These are phyloP conservation scores for Sylvilagus floridanus DNA, from an alignment of 2,797 vertebrate species.

Conservation along the genomic window DNA sequence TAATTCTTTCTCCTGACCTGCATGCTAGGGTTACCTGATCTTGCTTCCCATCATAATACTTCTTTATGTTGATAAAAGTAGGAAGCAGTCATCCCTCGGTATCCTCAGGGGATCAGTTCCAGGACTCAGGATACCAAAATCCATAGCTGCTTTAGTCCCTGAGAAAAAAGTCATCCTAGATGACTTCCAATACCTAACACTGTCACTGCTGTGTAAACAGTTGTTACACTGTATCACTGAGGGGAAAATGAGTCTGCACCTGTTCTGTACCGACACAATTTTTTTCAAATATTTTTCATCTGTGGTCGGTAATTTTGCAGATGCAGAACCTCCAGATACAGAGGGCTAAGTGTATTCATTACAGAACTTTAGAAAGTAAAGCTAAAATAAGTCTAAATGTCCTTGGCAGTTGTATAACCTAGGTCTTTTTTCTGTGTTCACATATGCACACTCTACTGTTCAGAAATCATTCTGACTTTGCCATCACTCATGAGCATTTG, in stretches of 20 bases:
- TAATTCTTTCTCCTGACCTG: not conserved
- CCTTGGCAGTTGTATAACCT: not conserved
- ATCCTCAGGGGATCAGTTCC: not conserved
- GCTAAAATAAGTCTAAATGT: not conserved
- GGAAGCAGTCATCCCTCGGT: not conserved
- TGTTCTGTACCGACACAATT: not conserved
- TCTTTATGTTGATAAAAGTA: constrained; percentile 37
- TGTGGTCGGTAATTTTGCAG: not conserved
- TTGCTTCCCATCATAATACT: not conserved
- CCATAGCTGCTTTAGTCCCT: not conserved
- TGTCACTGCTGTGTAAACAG: not conserved
- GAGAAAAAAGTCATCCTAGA: not conserved
- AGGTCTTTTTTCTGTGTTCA: not conserved
- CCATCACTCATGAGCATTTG: constrained; percentile 20
- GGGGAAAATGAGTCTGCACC: not conserved
- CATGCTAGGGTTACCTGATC: not conserved
- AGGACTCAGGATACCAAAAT: not conserved
- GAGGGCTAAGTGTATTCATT: not conserved
- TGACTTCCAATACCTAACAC: not conserved
- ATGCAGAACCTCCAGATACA: not conserved
- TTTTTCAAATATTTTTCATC: not conserved
- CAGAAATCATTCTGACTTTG: not conserved
- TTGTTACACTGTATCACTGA: not conserved
- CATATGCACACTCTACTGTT: not conserved
- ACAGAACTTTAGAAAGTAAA: constrained; percentile 23